A percentile compares a stretch with the other conserved stretches of the same genome.
These are phyloP conservation scores for Drosophila eugracilis DNA, from an alignment of 1,140 invertebrate genomes.

Conservation along the genomic window DNA sequence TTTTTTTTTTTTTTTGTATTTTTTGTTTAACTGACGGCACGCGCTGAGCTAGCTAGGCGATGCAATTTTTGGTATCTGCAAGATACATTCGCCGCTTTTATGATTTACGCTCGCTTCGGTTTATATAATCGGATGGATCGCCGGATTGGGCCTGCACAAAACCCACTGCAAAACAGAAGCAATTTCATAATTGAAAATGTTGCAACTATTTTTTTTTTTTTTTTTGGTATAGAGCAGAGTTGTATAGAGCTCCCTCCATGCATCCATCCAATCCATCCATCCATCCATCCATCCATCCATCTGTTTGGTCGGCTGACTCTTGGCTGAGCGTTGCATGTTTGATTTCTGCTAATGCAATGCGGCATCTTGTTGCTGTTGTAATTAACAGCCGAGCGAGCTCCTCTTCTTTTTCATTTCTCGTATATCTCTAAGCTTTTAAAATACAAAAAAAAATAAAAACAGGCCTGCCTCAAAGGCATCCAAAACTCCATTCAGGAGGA, in stretches of 20 bases:
- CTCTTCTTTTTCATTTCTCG: neutral
- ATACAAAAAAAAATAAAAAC: too few relatives aligned
- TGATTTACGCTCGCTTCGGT: constrained; percentile 57
- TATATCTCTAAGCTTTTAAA: neutral
- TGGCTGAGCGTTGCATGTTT: constrained; percentile 69
- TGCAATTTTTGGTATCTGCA: constrained; percentile 60
- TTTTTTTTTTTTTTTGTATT: constrained; percentile 19
- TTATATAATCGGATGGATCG: constrained; percentile 49
- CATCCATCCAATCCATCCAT: constrained; percentile 24
- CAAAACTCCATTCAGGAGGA: constrained; percentile 26
- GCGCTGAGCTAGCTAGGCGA: constrained; percentile 61
- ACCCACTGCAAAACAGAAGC: constrained; percentile 47
- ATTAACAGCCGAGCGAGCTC: constrained; percentile 36
- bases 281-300: constrained; percentile 36
- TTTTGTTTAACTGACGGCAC: constrained; percentile 55
- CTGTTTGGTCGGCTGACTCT: constrained; percentile 43
- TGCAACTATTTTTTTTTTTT: too few relatives aligned
- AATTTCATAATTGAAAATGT: constrained; percentile 83
- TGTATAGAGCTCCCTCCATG: constrained; percentile 42
- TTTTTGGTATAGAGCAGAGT: constrained; percentile 55
- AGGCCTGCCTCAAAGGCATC: constrained; percentile 11
- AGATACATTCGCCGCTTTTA: constrained; percentile 60
- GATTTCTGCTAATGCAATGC: constrained; percentile 73
- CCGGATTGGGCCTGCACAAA: constrained; percentile 28
- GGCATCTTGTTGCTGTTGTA: constrained; percentile 59